Percentiles rank a stretch among this genome's conserved stretches.
Conservation (phyloP, 1,140 invertebrate species). For the Cydia strobilella region DNA sequence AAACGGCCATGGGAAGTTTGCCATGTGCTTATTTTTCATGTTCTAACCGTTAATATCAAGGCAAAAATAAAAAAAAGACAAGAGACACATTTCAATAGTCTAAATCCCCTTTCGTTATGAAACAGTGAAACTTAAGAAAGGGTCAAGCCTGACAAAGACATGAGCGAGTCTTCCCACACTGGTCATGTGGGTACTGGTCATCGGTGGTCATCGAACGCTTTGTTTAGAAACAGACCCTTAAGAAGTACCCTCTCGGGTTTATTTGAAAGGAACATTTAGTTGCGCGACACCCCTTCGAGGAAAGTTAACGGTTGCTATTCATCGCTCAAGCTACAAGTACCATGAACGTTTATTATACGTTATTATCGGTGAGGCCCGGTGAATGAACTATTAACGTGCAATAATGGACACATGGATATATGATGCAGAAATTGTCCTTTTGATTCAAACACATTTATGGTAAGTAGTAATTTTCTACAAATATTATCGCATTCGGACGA, state of each 20-base stretch:
- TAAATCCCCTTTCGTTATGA: slow-evolving; percentile 56
- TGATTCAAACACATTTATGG: slow-evolving; percentile 2
- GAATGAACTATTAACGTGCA: slow-evolving; percentile 12
- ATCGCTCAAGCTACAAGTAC: slow-evolving; percentile 33
- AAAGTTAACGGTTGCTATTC: slow-evolving; percentile 58
- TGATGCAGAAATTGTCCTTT: slow-evolving; percentile 15
- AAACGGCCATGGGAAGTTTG: slow-evolving; percentile 74
- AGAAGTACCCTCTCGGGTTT: slow-evolving; percentile 65
- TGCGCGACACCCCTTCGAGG: slow-evolving; percentile 62
- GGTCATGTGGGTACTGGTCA: slow-evolving; percentile 70
- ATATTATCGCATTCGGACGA: slow-evolving; percentile 5
- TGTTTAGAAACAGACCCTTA: slow-evolving; percentile 65
- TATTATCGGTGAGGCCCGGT: slow-evolving; percentile 26
- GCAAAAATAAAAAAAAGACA: slow-evolving; percentile 67
- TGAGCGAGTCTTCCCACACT: slow-evolving; percentile 55
- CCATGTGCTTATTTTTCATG: slow-evolving; percentile 63
- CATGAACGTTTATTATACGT: slow-evolving; percentile 19
- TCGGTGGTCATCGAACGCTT: slow-evolving; percentile 70
- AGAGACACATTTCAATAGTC: slow-evolving; percentile 52
- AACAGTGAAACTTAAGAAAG: slow-evolving; percentile 59
- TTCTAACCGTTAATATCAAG: slow-evolving; percentile 64
- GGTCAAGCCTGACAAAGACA: slow-evolving; percentile 64
- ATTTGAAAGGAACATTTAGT: slow-evolving; percentile 61
- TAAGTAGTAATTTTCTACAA: slow-evolving; percentile 38
- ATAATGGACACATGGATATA: slow-evolving; percentile 26